Evolutionary conservation across 1,140 invertebrate genomes (phyloP), one percentile per base, ranked within the genome.

Genomic region (Euschistus heros): DNA sequence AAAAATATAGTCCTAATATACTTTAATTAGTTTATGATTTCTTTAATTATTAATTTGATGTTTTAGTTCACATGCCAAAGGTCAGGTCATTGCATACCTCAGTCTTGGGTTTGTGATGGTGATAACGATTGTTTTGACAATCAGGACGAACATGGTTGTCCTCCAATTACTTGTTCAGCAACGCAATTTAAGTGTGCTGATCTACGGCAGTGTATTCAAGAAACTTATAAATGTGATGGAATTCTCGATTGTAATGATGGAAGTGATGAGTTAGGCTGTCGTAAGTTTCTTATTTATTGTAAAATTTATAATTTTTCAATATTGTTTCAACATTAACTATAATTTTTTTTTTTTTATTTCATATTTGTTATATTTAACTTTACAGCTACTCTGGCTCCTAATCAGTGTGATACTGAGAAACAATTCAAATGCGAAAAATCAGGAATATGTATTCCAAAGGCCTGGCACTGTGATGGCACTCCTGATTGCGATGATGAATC

Each of bases 101-200:
- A 92, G 71, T 92, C 90, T 30, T 94, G 91, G 86, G 85, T 93
- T 1, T 97, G 92, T 70, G 86, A 88, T 67, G 85, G 86, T 2
- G 92, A 96, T 72, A 92, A 97, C 73, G 95, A 99, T 75, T 99
- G 96, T 75, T 96, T 96, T 73, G 96, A 98, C 75, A 92, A 94
- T 73, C 91, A 93, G 71, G 97, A 99, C 75, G 97, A 99, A 76
- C 84, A 92, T 73, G 89, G 94, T 69, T 98, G 96, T 78, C 95
- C 96, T 5, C 92, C 94, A 0, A 88, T 97, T 0, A 91, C 89
- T 0, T 98, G 96, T 76, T 83, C 92, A 22, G 83, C 89, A n/a
- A 86, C 84, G 59, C 92, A 97, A 72, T 98, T 97, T 73, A 91
- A 94, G 70, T 98, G 95, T 74, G 85, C 87, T 0, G 92, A 93